These are phyloP conservation scores for Argyresthia goedartella DNA, from an alignment of 2,888 invertebrate species.

Conservation along the genomic window DNA sequence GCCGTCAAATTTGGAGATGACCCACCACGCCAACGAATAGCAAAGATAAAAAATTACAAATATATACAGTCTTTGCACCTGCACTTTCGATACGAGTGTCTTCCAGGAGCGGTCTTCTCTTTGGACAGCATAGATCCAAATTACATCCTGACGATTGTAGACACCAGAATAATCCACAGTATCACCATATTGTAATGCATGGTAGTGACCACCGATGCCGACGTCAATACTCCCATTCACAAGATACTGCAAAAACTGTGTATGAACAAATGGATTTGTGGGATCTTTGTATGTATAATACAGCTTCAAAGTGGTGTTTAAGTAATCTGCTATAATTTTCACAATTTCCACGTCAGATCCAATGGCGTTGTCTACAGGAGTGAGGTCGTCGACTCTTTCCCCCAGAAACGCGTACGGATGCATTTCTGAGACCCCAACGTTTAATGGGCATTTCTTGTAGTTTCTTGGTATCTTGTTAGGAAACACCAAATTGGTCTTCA, in stretches of 20 bases:
- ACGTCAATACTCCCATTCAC: constrained; percentile 39
- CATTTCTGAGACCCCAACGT: constrained; percentile 31
- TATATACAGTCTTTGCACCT: constrained; percentile 28
- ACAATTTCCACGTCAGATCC: constrained; percentile 42
- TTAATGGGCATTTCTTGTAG: constrained; percentile 37
- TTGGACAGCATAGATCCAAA: constrained; percentile 40
- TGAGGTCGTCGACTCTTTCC: constrained; percentile 22
- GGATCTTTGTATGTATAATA: constrained; percentile 26
- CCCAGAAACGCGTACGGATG: constrained; percentile 33
- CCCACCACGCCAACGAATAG: constrained; percentile 31
- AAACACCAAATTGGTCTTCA: constrained; percentile 19
- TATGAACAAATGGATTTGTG: constrained; percentile 22
- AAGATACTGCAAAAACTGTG: constrained; percentile 27
- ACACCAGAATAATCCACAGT: constrained; percentile 41
- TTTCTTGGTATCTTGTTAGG: constrained; percentile 26
- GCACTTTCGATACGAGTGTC: constrained; percentile 25
- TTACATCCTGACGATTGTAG: constrained; percentile 31
- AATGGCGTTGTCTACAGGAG: constrained; percentile 21
- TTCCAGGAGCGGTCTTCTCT: constrained; percentile 35
- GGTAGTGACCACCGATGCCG: constrained; percentile 43
- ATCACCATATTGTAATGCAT: constrained; percentile 31
- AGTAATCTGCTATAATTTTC: constrained; percentile 35
- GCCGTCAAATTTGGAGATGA: constrained; percentile 28
- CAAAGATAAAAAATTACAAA: constrained; percentile 37
- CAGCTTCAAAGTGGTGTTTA: constrained; percentile 34